A percentile compares a stretch with the other conserved stretches of the same genome.
Conservation (phyloP, 2,888 invertebrate species). For the Clepsis dumicolana region DNA sequence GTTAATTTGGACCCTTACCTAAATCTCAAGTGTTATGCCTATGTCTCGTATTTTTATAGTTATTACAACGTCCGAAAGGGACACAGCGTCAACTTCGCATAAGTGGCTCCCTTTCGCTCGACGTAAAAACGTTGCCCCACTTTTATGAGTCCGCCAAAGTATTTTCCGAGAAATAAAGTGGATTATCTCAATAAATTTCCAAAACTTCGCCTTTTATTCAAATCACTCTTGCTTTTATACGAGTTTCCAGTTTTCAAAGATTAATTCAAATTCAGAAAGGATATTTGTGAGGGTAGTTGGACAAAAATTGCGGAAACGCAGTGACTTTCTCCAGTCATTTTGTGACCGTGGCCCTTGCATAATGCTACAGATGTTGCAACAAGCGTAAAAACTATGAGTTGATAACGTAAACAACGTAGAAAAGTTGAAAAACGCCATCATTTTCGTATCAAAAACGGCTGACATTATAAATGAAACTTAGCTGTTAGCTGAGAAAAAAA, state of each 20-base stretch:
- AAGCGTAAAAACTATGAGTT: not conserved
- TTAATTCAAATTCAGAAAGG: conserved; percentile 23
- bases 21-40: conserved; percentile 3
- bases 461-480: too few species aligned
- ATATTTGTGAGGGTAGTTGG: conserved; percentile 4
- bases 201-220: conserved; percentile 38
- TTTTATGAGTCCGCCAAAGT: conserved; percentile 32
- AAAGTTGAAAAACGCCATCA: too few species aligned
- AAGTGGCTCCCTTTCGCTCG: conserved; percentile 26
- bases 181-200: conserved; percentile 38
- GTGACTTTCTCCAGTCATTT: not conserved
- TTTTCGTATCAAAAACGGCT: too few species aligned
- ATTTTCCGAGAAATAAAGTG: conserved; percentile 32
- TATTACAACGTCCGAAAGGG: conserved; percentile 8
- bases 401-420: too few species aligned
- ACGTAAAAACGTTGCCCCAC: conserved; percentile 20
- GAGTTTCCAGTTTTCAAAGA: conserved; percentile 31
- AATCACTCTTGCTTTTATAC: conserved; percentile 39
- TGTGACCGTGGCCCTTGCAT: not conserved
- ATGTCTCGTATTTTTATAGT: conserved; percentile 6
- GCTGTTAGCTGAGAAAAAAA: too few species aligned
- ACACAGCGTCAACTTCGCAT: conserved; percentile 7
- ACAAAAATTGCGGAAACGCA: not conserved
- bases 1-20: conserved; percentile 2
- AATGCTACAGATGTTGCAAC: not conserved